phyloP scores from a whole-genome alignment of 2,797 vertebrate species.

The Acrossocheilus wenchowensis region DNA sequence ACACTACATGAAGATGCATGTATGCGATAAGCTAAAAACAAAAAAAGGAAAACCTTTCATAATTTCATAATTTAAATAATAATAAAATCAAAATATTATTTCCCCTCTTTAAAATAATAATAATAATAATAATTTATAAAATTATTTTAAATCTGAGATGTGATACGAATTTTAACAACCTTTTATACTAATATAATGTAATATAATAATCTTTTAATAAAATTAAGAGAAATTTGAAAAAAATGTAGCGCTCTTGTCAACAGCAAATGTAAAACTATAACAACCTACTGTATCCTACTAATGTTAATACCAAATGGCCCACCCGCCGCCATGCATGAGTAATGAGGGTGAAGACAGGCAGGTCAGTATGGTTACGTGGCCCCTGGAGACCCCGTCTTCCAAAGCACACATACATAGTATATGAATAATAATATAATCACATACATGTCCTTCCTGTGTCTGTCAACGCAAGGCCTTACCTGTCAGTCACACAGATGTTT shows the following conservation, averaged over 20 bases:
- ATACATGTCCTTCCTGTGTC: conserved; percentile 25
- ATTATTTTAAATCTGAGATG: too few relatives aligned
- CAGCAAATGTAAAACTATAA: conserved; percentile 9
- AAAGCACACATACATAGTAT: neutral
- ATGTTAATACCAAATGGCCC: neutral
- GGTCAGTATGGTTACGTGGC: conserved; percentile 3
- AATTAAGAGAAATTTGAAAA: neutral
- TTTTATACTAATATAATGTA: neutral
- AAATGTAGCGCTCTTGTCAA: neutral
- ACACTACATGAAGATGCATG: neutral
- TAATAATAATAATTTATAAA: too few relatives aligned
- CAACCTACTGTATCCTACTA: neutral
- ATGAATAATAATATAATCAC: conserved; percentile 30
- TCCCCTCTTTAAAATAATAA: neutral
- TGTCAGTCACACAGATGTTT: conserved; percentile 28
- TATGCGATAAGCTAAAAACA: neutral
- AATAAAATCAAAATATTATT: neutral
- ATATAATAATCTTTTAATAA: neutral
- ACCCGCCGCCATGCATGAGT: neutral
- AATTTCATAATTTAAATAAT: neutral
- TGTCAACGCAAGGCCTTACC: neutral
- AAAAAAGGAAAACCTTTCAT: too few relatives aligned
- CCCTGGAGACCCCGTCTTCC: conserved; percentile 8
- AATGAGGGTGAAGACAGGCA: conserved; percentile 21
- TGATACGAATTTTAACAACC: too few relatives aligned